Evolutionary conservation across 2,888 invertebrate species (phyloP).

Genomic region (Tetramorium bicarinatum): DNA sequence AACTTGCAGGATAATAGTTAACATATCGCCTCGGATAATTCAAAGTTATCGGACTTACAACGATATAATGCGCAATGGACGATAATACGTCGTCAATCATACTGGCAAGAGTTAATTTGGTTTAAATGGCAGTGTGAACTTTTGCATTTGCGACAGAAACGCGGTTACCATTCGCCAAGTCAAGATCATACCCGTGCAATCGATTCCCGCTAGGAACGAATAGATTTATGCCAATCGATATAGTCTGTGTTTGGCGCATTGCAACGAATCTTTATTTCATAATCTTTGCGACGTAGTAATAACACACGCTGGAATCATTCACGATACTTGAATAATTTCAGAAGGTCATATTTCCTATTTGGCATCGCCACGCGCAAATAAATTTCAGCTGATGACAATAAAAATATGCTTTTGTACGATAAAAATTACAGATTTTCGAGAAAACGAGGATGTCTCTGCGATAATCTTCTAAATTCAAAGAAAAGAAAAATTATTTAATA

Average conservation of each 20-base stretch:
- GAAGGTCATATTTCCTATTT: conserved; percentile 61
- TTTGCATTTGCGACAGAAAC: conserved; percentile 52
- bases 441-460: background rate
- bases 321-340: conserved; percentile 68
- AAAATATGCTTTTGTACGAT: background rate
- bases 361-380: background rate
- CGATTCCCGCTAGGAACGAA: conserved; percentile 38
- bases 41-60: background rate
- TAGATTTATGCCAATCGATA: conserved; percentile 62
- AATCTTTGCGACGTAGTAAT: conserved; percentile 55
- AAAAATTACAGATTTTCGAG: background rate
- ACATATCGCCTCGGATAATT: conserved; percentile 3
- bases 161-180: conserved; percentile 39
- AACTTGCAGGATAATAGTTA: conserved; percentile 1
- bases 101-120: conserved; percentile 36
- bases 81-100: conserved; percentile 46
- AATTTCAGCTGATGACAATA: background rate
- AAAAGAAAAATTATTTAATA: background rate
- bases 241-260: conserved; percentile 53
- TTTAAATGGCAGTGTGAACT: conserved; percentile 54
- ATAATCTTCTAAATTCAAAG: background rate
- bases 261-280: conserved; percentile 65
- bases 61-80: conserved; percentile 33
- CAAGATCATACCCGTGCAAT: conserved; percentile 45
- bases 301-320: conserved; percentile 67